Evolutionary conservation across 2,797 vertebrate genomes (phyloP), one percentile per base, ranked within the genome.

Genomic region (Microctenopoma steveboyesi): DNA sequence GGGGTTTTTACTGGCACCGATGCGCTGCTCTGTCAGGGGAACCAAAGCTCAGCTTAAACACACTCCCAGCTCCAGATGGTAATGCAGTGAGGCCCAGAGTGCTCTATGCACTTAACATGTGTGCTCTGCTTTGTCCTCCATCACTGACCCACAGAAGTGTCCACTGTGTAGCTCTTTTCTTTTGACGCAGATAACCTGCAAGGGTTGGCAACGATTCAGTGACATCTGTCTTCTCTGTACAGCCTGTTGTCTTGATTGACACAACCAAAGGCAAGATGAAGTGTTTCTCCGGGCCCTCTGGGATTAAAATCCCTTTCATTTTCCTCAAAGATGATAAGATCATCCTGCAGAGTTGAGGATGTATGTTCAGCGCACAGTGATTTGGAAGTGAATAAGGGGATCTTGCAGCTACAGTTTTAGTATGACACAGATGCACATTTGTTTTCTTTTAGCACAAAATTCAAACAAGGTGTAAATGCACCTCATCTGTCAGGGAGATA

Each of bases 1-100:
- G 85, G 79, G 73, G 82, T 89, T 92, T 92, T 91, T 90, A 89
- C 88, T 91, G 85, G 86, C 86, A 77, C 76, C 56, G 86, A 76
- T 86, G 81, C 64, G 4, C 43, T 59, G 69, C 82, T 85, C 67
- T 76, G 86, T 89, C 88, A 82, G 71, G 88, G 90, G 87, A 91
- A 90, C 77, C 78, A 76, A 88, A 86, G 84, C 81, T 89, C 71
- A 78, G 74, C 52, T 68, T 84, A 80, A 86, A 89, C 72, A 70
- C 69, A 70, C 86, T 78, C 83, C 83, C 79, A 78, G 72, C 74
- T 85, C 88, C 87, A 89, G 85, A 89, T 89, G 88, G 84, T 84
- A 84, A 75, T 78, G 77, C 55, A 83, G 82, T 82, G 78, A 82
- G 82, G 85, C 74, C 69, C 62, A 2, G 49, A 74, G 63, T 15